These are phyloP conservation scores for Odontomyia ornata DNA, from an alignment of 2,888 invertebrate species.

Conservation along the genomic window DNA sequence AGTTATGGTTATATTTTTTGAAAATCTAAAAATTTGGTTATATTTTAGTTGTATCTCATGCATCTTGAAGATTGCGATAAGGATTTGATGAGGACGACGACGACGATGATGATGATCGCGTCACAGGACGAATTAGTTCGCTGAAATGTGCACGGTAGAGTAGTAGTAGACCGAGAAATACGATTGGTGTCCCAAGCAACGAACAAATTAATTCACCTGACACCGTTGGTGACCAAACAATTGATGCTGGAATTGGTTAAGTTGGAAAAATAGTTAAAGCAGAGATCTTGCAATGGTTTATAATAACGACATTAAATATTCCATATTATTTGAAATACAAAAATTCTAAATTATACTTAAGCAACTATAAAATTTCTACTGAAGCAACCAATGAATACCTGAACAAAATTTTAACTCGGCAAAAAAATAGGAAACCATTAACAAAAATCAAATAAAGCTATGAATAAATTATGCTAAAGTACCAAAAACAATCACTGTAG, in stretches of 20 bases:
- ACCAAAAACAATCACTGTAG: no score
- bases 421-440: no score
- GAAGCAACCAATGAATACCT: no score
- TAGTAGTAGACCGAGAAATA: constrained; percentile 66
- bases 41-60: constrained; percentile 46
- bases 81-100: constrained; percentile 41
- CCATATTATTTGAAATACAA: no score
- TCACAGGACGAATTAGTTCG: constrained; percentile 55
- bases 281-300: no score
- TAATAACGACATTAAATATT: no score
- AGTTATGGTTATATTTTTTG: background rate
- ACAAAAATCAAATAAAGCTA: no score
- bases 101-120: constrained; percentile 23
- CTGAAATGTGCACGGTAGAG: constrained; percentile 67
- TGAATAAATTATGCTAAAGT: no score
- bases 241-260: constrained; percentile 62
- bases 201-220: constrained; percentile 71
- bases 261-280: background rate
- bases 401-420: no score
- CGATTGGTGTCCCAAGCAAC: constrained; percentile 68
- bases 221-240: constrained; percentile 68
- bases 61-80: constrained; percentile 47
- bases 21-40: background rate
- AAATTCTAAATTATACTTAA: no score
- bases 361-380: no score